phyloP scores from a whole-genome alignment of 2,113 vertebrate genomes.

The Pachyramphus minor region DNA sequence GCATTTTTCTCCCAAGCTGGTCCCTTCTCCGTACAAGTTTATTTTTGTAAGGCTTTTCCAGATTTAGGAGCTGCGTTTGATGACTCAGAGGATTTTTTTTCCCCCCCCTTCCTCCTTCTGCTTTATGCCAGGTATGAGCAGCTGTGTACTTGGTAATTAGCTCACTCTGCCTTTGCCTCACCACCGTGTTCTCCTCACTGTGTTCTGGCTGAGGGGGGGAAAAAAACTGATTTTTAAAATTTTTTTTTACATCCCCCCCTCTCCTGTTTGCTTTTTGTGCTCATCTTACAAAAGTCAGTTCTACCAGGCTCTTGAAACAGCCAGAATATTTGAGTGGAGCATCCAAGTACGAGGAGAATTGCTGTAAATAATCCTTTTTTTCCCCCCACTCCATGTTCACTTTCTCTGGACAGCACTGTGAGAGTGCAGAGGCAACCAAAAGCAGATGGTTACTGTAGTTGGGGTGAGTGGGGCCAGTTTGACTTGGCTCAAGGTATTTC shows the following conservation, averaged over 20 bases:
- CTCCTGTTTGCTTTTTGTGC: background rate
- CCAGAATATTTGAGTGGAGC: conserved; percentile 5
- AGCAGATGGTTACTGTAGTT: conserved; percentile 52
- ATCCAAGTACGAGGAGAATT: background rate
- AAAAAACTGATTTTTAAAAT: background rate
- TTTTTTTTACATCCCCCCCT: background rate
- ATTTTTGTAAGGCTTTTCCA: conserved; percentile 29
- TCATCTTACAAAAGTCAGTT: conserved; percentile 1
- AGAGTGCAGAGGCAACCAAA: background rate
- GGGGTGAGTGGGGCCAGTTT: background rate
- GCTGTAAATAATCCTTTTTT: background rate
- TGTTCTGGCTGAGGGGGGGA: background rate
- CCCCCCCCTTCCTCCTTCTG: background rate
- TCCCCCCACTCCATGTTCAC: accelerated
- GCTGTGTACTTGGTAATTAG: conserved; percentile 29
- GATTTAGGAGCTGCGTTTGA: conserved; percentile 39
- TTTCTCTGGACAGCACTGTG: background rate
- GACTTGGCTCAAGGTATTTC: conserved; percentile 19
- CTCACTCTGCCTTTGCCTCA: conserved; percentile 10
- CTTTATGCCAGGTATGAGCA: conserved; percentile 40
- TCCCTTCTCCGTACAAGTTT: background rate
- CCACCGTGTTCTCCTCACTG: background rate
- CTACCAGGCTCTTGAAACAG: background rate
- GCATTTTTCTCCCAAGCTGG: background rate
- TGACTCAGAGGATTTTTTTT: conserved; percentile 7